These are phyloP conservation scores for Cygnus olor DNA, from an alignment of 2,797 vertebrate species.

Conservation along the genomic window DNA sequence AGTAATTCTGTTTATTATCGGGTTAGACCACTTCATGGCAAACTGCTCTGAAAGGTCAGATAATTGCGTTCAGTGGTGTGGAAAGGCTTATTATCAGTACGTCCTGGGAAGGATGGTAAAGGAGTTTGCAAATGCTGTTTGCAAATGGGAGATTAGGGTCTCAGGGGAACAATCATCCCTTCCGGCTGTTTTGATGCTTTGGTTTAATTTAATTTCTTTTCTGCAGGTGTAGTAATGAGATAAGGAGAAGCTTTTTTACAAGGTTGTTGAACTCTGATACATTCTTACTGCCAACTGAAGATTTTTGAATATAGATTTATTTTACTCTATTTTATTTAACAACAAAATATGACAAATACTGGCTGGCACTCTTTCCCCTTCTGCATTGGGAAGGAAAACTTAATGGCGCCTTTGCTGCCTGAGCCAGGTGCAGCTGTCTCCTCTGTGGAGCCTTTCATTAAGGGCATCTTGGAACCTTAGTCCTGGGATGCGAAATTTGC, in stretches of 20 bases:
- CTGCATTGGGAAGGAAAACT: not conserved
- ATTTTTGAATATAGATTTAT: conserved; percentile 74
- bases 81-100: conserved; percentile 73
- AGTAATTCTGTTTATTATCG: conserved; percentile 74
- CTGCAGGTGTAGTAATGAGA: conserved; percentile 77
- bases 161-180: conserved; percentile 76
- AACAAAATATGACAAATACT: not conserved
- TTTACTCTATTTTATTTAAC: conserved; percentile 39
- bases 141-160: conserved; percentile 78
- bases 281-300: conserved; percentile 58
- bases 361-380: not conserved
- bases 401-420: not conserved
- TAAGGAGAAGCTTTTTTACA: conserved; percentile 72
- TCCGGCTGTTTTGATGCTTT: conserved; percentile 68
- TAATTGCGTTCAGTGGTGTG: conserved; percentile 79
- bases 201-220: conserved; percentile 72
- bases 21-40: conserved; percentile 70
- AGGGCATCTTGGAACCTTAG: not conserved
- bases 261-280: conserved; percentile 70
- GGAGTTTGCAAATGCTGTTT: conserved; percentile 75
- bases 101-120: conserved; percentile 72
- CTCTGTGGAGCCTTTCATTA: not conserved
- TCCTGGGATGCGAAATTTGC: not conserved
- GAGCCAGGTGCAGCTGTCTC: not conserved
- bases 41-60: conserved; percentile 76